Evolutionary conservation across 2,888 invertebrate genomes (phyloP).

Genomic region (Agrilus biguttatus): DNA sequence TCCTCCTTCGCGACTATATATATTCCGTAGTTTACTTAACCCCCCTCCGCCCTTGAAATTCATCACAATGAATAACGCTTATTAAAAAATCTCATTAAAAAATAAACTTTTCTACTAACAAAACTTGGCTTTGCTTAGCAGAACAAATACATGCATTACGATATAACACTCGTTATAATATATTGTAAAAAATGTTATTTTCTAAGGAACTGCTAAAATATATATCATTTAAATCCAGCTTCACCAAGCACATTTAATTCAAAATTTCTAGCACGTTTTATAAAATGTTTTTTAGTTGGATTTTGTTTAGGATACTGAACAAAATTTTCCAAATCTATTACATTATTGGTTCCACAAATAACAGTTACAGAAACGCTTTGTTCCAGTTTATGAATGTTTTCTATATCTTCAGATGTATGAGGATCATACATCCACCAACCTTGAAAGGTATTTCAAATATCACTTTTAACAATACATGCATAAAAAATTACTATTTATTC

Average conservation of each 20-base stretch:
- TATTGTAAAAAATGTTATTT: too few species aligned
- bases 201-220: too few species aligned
- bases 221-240: slow-evolving; percentile 39
- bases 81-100: too few species aligned
- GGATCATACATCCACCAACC: slow-evolving; percentile 67
- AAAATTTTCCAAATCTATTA: slow-evolving; percentile 51
- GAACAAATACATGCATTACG: too few species aligned
- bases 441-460: slow-evolving; percentile 18
- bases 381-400: slow-evolving; percentile 40
- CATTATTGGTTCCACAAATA: slow-evolving; percentile 58
- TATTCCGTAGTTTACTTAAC: too few species aligned
- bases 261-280: slow-evolving; percentile 42
- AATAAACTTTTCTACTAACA: too few species aligned
- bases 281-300: slow-evolving; percentile 42
- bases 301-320: slow-evolving; percentile 44
- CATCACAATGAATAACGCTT: too few species aligned
- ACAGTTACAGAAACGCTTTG: slow-evolving; percentile 38
- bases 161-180: too few species aligned
- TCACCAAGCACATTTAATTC: slow-evolving; percentile 47
- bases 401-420: slow-evolving; percentile 47
- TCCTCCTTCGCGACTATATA: too few species aligned
- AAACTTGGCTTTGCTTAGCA: too few species aligned
- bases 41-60: too few species aligned
- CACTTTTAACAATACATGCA: neutral
- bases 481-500: too few species aligned